Percentiles rank a stretch among this genome's conserved stretches.
Conservation (phyloP, 2,888 invertebrate species). For the Harpalus rufipes region DNA sequence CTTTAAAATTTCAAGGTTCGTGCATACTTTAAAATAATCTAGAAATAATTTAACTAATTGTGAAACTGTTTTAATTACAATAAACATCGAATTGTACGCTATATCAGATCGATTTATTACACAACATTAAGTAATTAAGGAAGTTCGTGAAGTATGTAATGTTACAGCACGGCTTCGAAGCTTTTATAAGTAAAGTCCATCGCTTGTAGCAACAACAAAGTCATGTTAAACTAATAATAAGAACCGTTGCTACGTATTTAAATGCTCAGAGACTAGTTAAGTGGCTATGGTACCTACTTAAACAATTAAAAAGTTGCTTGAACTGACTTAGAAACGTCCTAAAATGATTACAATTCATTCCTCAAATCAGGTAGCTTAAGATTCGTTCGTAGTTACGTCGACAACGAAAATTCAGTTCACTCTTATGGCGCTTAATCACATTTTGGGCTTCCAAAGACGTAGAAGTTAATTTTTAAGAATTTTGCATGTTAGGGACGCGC, state of each 20-base stretch:
- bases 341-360: slow-evolving; percentile 49
- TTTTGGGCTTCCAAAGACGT: slow-evolving; percentile 73
- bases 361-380: slow-evolving; percentile 59
- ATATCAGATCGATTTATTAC: background rate
- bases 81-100: background rate
- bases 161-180: background rate
- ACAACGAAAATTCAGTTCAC: slow-evolving; percentile 56
- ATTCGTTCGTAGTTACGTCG: slow-evolving; percentile 34
- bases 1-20: too few species aligned
- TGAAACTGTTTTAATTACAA: background rate
- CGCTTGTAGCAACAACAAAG: slow-evolving; percentile 30
- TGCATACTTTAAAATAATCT: too few species aligned
- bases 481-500: slow-evolving; percentile 63
- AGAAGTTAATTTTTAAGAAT: slow-evolving; percentile 59
- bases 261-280: slow-evolving; percentile 61
- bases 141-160: background rate
- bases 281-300: slow-evolving; percentile 59
- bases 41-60: too few species aligned
- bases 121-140: background rate
- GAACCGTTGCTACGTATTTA: slow-evolving; percentile 35
- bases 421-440: slow-evolving; percentile 72
- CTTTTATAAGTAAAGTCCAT: slow-evolving; percentile 12
- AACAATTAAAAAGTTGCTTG: slow-evolving; percentile 56
- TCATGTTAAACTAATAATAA: slow-evolving; percentile 7
- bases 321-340: slow-evolving; percentile 64